These are phyloP conservation scores for Palaemon carinicauda DNA, from an alignment of 1,140 invertebrate genomes.

Conservation along the genomic window DNA sequence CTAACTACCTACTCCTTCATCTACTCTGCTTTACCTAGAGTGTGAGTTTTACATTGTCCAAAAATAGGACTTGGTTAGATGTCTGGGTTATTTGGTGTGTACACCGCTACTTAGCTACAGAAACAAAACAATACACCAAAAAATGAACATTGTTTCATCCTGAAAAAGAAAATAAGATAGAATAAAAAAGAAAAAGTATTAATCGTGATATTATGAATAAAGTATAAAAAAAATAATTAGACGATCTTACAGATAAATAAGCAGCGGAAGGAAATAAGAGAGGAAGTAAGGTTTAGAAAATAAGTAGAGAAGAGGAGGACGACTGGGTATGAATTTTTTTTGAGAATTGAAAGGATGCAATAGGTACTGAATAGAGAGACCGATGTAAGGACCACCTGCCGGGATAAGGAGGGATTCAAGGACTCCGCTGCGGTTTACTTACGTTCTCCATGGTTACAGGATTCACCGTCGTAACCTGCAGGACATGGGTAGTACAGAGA, in stretches of 20 bases:
- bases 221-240: background rate
- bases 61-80: too few relatives aligned
- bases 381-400: background rate
- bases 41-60: too few relatives aligned
- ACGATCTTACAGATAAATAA: background rate
- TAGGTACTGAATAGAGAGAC: background rate
- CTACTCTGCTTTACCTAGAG: too few relatives aligned
- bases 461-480: conserved; percentile 33
- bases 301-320: background rate
- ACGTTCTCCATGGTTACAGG: conserved; percentile 39
- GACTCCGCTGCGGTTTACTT: background rate
- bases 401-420: background rate
- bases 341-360: background rate
- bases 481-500: background rate
- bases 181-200: too few relatives aligned
- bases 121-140: too few relatives aligned
- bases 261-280: background rate
- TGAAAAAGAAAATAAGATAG: too few relatives aligned
- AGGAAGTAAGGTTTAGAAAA: background rate
- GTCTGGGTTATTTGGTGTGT: too few relatives aligned
- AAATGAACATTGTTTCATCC: too few relatives aligned
- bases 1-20: too few relatives aligned
- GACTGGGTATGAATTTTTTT: background rate
- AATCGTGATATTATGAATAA: too few relatives aligned
- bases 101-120: too few relatives aligned